A percentile compares a stretch with the other conserved stretches of the same genome.
These are phyloP conservation scores for Chloropsis cyanopogon DNA, from an alignment of 2,113 vertebrate species.

Conservation along the genomic window DNA sequence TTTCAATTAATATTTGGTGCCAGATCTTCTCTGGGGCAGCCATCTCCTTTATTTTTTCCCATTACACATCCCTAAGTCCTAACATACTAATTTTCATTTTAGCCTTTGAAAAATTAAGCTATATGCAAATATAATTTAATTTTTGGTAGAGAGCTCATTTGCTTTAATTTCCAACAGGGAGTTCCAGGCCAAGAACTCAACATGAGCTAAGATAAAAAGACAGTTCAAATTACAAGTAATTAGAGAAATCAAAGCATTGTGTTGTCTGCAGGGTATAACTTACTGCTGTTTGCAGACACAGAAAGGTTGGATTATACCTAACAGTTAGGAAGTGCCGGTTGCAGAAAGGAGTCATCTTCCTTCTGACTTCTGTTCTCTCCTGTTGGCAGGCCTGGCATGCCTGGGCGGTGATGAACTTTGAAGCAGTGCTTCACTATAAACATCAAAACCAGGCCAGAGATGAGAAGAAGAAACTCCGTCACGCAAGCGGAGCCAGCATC, in stretches of 20 bases:
- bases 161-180: background rate
- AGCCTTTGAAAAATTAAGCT: background rate
- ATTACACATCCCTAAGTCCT: background rate
- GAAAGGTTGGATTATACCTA: background rate
- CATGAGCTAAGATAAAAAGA: background rate
- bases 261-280: background rate
- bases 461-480: conserved; percentile 92
- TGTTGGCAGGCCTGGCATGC: conserved; percentile 92
- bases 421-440: conserved; percentile 97
- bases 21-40: background rate
- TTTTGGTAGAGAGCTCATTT: background rate
- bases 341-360: background rate
- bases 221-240: background rate
- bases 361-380: background rate
- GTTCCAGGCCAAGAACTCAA: background rate
- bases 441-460: conserved; percentile 92
- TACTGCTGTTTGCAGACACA: background rate
- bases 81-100: background rate
- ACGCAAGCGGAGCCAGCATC: conserved; percentile 85
- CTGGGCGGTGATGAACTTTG: conserved; percentile 99
- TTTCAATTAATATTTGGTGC: background rate
- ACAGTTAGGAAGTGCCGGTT: background rate
- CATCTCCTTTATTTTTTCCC: background rate
- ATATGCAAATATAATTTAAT: background rate
- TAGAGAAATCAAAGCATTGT: background rate